Evolutionary conservation across 2,113 vertebrate genomes (phyloP).

Genomic region (Tyrannus savana): DNA sequence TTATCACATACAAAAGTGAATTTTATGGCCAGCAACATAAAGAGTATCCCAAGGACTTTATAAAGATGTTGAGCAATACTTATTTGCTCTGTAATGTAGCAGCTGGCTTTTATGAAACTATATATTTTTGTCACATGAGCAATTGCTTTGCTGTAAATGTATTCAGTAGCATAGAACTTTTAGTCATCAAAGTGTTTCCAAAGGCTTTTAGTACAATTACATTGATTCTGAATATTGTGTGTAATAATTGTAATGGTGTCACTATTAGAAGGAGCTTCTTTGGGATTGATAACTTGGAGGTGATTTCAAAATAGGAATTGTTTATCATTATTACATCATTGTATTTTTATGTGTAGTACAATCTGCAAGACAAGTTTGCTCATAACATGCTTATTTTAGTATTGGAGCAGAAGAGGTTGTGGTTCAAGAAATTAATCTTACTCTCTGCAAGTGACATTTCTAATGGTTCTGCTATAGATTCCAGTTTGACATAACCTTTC

Average conservation of each 20-base stretch:
- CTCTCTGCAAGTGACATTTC: conserved; percentile 18
- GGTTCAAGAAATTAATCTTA: conserved; percentile 36
- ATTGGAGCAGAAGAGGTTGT: background rate
- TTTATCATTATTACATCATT: background rate
- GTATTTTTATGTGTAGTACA: background rate
- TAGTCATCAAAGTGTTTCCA: background rate
- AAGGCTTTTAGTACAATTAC: conserved; percentile 4
- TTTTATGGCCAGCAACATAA: background rate
- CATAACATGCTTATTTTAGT: background rate
- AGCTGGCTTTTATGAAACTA: background rate
- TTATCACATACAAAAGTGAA: background rate
- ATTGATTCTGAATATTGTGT: background rate
- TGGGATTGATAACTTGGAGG: background rate
- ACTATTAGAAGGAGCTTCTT: background rate
- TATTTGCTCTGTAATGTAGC: background rate
- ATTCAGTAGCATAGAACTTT: background rate
- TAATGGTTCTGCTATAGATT: conserved; percentile 28
- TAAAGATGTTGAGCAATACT: background rate
- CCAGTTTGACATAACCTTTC: conserved; percentile 30
- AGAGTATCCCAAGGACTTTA: background rate
- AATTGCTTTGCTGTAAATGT: background rate
- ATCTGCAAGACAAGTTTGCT: background rate
- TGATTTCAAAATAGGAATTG: conserved; percentile 6
- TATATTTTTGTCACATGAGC: background rate
- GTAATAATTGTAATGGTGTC: background rate